A percentile compares a stretch with the other conserved stretches of the same genome.
Conservation (phyloP, 2,113 vertebrate species). For the Crotalus horridus region DNA sequence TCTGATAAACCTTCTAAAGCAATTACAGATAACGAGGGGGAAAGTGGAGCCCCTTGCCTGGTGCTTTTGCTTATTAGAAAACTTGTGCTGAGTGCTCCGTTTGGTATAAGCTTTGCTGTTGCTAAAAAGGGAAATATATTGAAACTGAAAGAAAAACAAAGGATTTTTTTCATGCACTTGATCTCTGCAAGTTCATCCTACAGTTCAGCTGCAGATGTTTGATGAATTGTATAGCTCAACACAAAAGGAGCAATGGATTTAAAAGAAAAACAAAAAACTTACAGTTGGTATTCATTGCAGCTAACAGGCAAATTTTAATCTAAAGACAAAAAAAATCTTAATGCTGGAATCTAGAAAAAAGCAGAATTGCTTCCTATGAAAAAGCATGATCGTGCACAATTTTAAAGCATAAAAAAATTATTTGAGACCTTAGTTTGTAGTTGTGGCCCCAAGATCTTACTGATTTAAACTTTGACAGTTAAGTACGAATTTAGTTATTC, state of each 20-base stretch:
- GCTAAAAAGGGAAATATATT: not conserved
- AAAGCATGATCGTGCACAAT: slow-evolving; percentile 25
- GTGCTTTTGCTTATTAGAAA: not conserved
- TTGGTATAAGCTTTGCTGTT: not conserved
- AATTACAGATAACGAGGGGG: not conserved
- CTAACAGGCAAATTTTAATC: slow-evolving; percentile 56
- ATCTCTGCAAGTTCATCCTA: slow-evolving; percentile 22
- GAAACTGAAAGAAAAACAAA: slow-evolving; percentile 49
- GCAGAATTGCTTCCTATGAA: slow-evolving; percentile 41
- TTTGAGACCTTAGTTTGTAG: slow-evolving; percentile 35
- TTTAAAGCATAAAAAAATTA: slow-evolving; percentile 30
- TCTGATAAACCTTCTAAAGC: not conserved
- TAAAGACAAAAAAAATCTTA: slow-evolving; percentile 57
- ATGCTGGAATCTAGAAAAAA: slow-evolving; percentile 54
- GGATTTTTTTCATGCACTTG: slow-evolving; percentile 10
- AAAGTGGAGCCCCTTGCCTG: not conserved
- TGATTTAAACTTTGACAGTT: slow-evolving; percentile 42
- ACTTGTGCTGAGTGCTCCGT: not conserved
- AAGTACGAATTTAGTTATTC: slow-evolving; percentile 47
- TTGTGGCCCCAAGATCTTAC: slow-evolving; percentile 35
- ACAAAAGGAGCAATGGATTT: slow-evolving; percentile 56
- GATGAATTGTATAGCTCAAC: not conserved
- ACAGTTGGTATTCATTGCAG: slow-evolving; percentile 70
- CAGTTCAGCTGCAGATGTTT: slow-evolving; percentile 45
- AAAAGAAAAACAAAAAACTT: slow-evolving; percentile 60